phyloP scores from a whole-genome alignment of 2,888 invertebrate genomes.

The Melieria omissa region DNA sequence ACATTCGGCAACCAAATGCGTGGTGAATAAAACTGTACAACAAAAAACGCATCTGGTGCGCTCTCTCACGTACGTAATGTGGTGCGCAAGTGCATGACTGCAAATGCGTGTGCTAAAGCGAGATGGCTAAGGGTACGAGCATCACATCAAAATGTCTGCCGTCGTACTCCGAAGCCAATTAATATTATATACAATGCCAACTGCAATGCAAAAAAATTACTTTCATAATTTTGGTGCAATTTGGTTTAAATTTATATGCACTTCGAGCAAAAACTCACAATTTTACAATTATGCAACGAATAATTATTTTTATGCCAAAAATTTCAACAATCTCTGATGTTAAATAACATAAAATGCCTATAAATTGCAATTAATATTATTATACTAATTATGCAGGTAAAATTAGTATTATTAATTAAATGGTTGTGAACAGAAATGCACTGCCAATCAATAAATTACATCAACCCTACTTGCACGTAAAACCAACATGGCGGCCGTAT shows the following conservation, averaged over 20 bases:
- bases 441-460: constrained; percentile 19
- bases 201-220: not conserved
- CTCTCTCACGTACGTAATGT: not conserved
- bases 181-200: not conserved
- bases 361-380: too few species aligned
- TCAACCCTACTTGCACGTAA: constrained; percentile 12
- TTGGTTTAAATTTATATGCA: not conserved
- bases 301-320: not conserved
- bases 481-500: constrained; percentile 25
- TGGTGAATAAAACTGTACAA: not conserved
- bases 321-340: too few species aligned
- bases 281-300: not conserved
- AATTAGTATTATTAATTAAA: not conserved
- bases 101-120: not conserved
- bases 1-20: not conserved
- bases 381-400: not conserved
- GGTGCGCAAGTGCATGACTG: not conserved
- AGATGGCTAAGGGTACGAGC: not conserved
- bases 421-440: not conserved
- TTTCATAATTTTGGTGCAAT: not conserved
- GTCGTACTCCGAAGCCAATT: not conserved
- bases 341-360: too few species aligned
- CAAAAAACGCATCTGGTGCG: not conserved
- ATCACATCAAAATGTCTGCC: constrained; percentile 12
- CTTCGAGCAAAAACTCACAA: not conserved